A percentile compares a stretch with the other conserved stretches of the same genome.
Evolutionary conservation across 2,113 vertebrate species (phyloP).

Genomic region (Vulpes vulpes): DNA sequence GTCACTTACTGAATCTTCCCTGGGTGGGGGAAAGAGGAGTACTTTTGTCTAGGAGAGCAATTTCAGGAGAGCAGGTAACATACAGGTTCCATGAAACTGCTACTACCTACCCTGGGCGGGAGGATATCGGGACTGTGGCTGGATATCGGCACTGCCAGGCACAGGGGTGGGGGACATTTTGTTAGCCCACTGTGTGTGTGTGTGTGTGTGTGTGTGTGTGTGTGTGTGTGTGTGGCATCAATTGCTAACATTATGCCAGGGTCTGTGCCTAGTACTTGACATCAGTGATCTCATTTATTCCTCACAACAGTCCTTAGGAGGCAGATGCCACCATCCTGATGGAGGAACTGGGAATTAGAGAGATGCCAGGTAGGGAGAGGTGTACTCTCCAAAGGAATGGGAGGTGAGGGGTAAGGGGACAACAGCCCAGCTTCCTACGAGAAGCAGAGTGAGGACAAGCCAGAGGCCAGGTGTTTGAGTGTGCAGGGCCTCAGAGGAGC

Average conservation of each 20-base stretch:
- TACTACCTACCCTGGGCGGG: background rate
- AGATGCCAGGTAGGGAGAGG: background rate
- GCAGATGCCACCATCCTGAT: background rate
- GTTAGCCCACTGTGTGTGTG: background rate
- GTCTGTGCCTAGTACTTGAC: background rate
- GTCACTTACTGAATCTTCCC: background rate
- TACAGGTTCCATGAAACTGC: background rate
- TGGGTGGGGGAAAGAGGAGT: background rate
- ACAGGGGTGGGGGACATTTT: background rate
- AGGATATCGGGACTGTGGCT: background rate
- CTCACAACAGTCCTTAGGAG: background rate
- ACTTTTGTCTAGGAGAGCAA: no score
- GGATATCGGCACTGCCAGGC: background rate
- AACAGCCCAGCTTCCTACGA: background rate
- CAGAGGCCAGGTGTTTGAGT: background rate
- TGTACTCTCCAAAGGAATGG: background rate
- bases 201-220: no score
- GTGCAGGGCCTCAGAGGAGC: background rate
- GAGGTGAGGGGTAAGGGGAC: background rate
- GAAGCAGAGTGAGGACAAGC: background rate
- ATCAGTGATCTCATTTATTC: background rate
- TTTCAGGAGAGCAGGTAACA: background rate
- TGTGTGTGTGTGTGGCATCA: background rate
- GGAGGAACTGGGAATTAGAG: background rate
- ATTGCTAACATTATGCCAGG: background rate